These are phyloP conservation scores for Gobio occitaniae DNA, from an alignment of 2,797 vertebrate species.

Conservation along the genomic window DNA sequence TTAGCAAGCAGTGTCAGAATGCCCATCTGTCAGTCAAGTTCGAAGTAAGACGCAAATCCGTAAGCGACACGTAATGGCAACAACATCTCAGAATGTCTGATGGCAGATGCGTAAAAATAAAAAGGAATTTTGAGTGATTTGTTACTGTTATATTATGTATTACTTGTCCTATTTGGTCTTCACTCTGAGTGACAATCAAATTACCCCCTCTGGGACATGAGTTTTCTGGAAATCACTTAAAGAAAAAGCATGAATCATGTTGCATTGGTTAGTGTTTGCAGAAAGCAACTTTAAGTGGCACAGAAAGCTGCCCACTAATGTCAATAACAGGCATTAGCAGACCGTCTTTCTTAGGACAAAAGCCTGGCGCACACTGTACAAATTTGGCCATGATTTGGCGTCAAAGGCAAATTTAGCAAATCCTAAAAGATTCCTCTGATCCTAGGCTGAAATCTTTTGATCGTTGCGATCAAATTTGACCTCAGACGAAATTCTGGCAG, in stretches of 20 bases:
- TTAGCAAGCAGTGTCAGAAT: background rate
- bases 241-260: conserved; percentile 19
- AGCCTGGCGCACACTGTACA: too few relatives aligned
- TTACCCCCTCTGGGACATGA: conserved; percentile 12
- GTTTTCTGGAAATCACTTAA: conserved; percentile 26
- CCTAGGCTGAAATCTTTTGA: too few relatives aligned
- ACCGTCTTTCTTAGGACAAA: conserved; percentile 20
- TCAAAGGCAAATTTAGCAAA: too few relatives aligned
- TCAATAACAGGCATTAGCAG: conserved; percentile 19
- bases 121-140: background rate
- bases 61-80: background rate
- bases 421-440: too few relatives aligned
- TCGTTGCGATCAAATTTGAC: too few relatives aligned
- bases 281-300: conserved; percentile 6
- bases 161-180: conserved; percentile 8
- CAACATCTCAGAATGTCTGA: background rate
- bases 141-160: conserved; percentile 47
- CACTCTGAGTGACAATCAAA: conserved; percentile 25
- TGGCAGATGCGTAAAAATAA: background rate
- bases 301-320: conserved; percentile 27
- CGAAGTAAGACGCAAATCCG: background rate
- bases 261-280: conserved; percentile 24
- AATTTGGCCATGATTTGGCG: too few relatives aligned
- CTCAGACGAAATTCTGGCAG: too few relatives aligned
- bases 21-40: background rate